Base-by-base conservation (phyloP, 1,140 invertebrate species). In the Kradibia gibbosae region DNA sequence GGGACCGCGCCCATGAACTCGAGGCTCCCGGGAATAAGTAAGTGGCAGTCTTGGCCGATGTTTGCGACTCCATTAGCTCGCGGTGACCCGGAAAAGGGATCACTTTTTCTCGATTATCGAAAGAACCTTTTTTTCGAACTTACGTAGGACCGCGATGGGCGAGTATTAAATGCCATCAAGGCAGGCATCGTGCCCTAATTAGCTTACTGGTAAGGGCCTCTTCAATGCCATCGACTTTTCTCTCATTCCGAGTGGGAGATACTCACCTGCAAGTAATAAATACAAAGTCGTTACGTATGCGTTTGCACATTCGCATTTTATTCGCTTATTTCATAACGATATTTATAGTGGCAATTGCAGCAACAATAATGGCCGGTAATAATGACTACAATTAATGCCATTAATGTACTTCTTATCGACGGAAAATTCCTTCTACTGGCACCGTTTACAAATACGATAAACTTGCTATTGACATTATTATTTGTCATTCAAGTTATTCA, bases 221-320 rank as follows among this genome's bases (percentile, higher is more conserved):
- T 1, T 36, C 31, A 34, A 22, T n/a, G 65, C n/a, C 36, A 45
- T 20, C 25, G 57, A 11, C 25, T 13, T 13, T 20, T 67, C n/a
- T n/a, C n/a, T n/a, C 17, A 22, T 22, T 11, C n/a, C 4, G 5
- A 45, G 31, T 11, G 22, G 10, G 1, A 25, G 31, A 15, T 77
- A 77, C 57, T 67, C 75, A 67, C 57, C 75, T 67, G 57, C n/a
- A 77, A 62, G 62, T 42, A 36, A 7, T 34, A 50, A 77, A 36
- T 28, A n/a, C 36, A 72, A 48, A 72, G 3, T n/a, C 7, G 42
- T 70, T 42, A n/a, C 34, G 11, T 70, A 36, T 10, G 53, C 53
- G 22, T n/a, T 20, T 25, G 53, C 22, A n/a, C 3, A 57, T 57
- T 62, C 3, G 10, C 20, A 8, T 3, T 13, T 34, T 4, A 3